Base-by-base conservation (phyloP, 2,113 vertebrate genomes). In the Podilymbus podiceps region DNA sequence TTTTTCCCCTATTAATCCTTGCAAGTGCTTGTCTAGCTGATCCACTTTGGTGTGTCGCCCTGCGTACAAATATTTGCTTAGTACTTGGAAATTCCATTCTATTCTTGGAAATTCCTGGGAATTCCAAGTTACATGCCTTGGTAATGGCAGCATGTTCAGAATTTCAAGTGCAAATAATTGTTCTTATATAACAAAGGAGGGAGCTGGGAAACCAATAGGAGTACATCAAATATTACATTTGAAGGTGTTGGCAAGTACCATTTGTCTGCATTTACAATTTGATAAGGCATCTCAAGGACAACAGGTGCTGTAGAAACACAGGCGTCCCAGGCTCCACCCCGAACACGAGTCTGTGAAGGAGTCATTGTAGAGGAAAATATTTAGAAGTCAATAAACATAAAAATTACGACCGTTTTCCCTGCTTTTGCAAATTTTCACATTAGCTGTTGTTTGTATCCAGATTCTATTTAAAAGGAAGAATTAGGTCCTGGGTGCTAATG, bases 161-260 rank as follows among this genome's bases (percentile, higher is more conserved):
- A 90, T 93, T 75, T 88, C 68, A 90, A 87, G 79, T 35, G 73
- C 76, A 88, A 96, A 64, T 31, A 94, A 75, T 58, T 56, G 28
- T 46, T 71, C 47, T 64, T 84, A 7, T 11, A 25, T 47, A 71
- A 86, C 30, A 55, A 77, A 78, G 38, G 46, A 79, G 31, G 17
- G 38, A 66, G 21, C 64, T 30, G 12, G 52, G 44, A 93, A 86
- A 77, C 35, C 1, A 2, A 40, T 49, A 71, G 0, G 44, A 59
- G 31, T 18, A 79, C 5, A 46, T 76, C 33, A 91, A 81, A 71
- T 12, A 35, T 15, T 81, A 52, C 35, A 31, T 35, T 28, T 78
- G 52, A 87, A 90, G 73, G 58, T 72, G 76, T 20, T 90, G 67
- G 75, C 68, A 71, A 89, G 64, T 50, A 59, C 64, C 59, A 80